Conservation (phyloP, 2,888 invertebrate genomes). For the Antheraea assamensis region DNA sequence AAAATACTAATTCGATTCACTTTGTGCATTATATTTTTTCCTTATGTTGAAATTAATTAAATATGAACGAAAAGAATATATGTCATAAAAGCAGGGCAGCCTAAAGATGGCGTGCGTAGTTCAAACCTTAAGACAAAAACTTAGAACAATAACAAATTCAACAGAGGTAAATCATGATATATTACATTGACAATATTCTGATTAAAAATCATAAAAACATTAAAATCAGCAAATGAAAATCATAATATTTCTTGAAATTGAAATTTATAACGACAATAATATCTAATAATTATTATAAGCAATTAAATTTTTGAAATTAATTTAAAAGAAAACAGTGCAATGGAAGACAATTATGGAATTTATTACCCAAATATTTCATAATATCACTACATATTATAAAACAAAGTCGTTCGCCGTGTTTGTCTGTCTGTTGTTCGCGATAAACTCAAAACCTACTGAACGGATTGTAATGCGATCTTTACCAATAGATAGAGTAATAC, state of each 20-base stretch:
- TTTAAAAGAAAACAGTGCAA: neutral
- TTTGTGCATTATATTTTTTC: neutral
- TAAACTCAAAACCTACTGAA: too few species aligned
- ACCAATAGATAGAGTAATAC: too few species aligned
- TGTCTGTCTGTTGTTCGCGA: too few species aligned
- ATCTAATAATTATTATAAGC: neutral
- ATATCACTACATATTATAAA: too few species aligned
- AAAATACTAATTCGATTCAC: neutral
- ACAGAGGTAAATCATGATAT: neutral
- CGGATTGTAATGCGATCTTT: too few species aligned
- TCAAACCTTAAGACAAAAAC: neutral
- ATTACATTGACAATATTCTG: neutral
- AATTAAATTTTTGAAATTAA: neutral
- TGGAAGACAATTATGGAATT: neutral
- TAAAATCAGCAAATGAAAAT: neutral
- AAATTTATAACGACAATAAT: neutral
- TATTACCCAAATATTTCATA: neutral
- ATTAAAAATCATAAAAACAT: too few species aligned
- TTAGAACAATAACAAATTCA: neutral
- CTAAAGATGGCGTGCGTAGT: constrained; percentile 10
- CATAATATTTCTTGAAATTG: neutral
- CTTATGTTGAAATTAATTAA: neutral
- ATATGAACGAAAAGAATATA: neutral
- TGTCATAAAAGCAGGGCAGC: neutral
- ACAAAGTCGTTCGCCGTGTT: too few species aligned